phyloP scores from a whole-genome alignment of 2,113 vertebrate species.

The Australoheros scitulus region DNA sequence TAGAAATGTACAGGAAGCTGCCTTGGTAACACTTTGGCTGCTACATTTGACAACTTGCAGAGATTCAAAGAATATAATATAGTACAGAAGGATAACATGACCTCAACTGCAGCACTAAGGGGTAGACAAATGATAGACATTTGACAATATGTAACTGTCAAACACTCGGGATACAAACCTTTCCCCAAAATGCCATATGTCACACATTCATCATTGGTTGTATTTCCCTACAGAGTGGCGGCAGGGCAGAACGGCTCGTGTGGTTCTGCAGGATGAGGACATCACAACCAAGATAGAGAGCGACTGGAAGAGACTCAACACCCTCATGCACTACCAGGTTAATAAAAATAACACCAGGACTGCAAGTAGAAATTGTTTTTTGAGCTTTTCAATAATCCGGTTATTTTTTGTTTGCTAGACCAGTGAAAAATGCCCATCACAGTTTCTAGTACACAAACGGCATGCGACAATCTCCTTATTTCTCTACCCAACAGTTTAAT shows the following conservation, averaged over 20 bases:
- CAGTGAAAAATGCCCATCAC: neutral
- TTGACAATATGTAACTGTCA: conserved; percentile 25
- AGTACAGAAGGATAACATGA: neutral
- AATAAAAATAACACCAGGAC: neutral
- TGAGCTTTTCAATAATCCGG: neutral
- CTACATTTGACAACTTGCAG: conserved; percentile 18
- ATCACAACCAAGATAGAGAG: conserved; percentile 97
- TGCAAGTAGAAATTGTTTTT: neutral
- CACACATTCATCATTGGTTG: conserved; percentile 16
- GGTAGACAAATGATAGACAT: conserved; percentile 1
- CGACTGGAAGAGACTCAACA: conserved; percentile 94
- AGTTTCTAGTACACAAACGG: neutral
- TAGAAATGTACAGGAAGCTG: neutral
- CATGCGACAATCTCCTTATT: neutral
- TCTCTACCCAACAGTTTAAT: neutral
- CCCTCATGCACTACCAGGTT: conserved; percentile 90
- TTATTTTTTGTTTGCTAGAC: neutral
- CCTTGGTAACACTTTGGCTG: conserved; percentile 19
- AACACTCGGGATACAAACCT: neutral
- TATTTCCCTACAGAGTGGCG: conserved; percentile 85
- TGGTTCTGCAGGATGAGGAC: conserved; percentile 94
- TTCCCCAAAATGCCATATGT: neutral
- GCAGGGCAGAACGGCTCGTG: conserved; percentile 90
- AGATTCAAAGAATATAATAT: conserved; percentile 24
- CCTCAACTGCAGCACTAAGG: neutral